These are phyloP conservation scores for Hypolimnas misippus DNA, from an alignment of 2,888 invertebrate genomes.

Conservation along the genomic window DNA sequence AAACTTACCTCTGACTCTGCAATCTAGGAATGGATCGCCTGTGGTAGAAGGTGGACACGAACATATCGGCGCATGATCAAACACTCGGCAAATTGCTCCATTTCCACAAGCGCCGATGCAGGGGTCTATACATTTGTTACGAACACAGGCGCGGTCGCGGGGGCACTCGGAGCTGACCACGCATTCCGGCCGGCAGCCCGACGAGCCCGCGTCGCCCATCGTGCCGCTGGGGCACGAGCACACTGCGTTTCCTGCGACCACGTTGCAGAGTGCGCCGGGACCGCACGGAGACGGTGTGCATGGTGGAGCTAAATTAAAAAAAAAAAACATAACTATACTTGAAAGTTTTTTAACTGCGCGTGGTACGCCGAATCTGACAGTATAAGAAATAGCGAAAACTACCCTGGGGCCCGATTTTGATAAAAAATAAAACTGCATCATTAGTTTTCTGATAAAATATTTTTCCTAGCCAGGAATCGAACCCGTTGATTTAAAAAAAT, in stretches of 20 bases:
- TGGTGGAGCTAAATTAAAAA: constrained; percentile 77
- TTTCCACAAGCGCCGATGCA: constrained; percentile 93
- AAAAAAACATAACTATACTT: too few species aligned
- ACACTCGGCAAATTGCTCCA: constrained; percentile 88
- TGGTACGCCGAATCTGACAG: too few species aligned
- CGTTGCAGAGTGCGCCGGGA: constrained; percentile 88
- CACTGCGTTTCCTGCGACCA: constrained; percentile 84
- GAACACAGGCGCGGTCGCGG: constrained; percentile 89
- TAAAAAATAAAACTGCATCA: too few species aligned
- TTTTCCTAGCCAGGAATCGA: too few species aligned
- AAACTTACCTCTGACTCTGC: constrained; percentile 66
- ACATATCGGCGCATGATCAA: constrained; percentile 87
- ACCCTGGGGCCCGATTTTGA: too few species aligned
- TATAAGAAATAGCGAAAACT: too few species aligned
- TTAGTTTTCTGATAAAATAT: too few species aligned
- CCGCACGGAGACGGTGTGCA: constrained; percentile 91
- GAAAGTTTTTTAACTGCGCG: too few species aligned
- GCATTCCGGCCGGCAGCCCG: constrained; percentile 92
- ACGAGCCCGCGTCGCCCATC: constrained; percentile 88
- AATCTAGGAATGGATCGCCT: constrained; percentile 93
- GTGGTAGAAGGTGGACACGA: constrained; percentile 88
- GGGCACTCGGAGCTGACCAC: constrained; percentile 92
- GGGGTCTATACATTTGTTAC: constrained; percentile 91
- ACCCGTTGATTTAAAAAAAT: too few species aligned
- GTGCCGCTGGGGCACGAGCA: constrained; percentile 91